phyloP scores from a whole-genome alignment of 2,888 invertebrate genomes.

The Sycophila texana region DNA sequence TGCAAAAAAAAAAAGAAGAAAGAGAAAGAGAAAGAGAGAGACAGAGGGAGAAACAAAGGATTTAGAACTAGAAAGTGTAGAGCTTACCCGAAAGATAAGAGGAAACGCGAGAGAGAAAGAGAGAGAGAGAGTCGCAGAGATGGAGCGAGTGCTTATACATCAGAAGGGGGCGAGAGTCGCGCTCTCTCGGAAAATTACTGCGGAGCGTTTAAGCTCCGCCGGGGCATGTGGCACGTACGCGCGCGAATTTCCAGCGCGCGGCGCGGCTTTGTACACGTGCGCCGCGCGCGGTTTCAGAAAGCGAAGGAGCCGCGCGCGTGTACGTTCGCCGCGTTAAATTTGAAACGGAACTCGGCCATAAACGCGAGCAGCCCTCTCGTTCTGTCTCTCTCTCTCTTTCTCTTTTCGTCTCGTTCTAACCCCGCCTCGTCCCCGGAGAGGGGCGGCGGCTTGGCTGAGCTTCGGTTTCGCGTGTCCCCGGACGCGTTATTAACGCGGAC shows the following conservation, averaged over 20 bases:
- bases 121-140: background rate
- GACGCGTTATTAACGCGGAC: no score
- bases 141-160: slow-evolving; percentile 12
- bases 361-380: slow-evolving; percentile 53
- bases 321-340: slow-evolving; percentile 60
- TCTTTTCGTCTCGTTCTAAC: background rate
- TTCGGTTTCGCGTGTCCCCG: slow-evolving; percentile 24
- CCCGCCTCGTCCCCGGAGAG: no score
- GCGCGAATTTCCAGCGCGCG: slow-evolving; percentile 44
- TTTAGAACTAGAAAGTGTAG: slow-evolving; percentile 50
- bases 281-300: slow-evolving; percentile 12
- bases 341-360: slow-evolving; percentile 63
- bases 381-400: slow-evolving; percentile 17
- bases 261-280: slow-evolving; percentile 33
- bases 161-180: slow-evolving; percentile 26
- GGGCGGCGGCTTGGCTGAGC: background rate
- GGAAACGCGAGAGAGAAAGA: slow-evolving; percentile 3
- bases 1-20: slow-evolving; percentile 24
- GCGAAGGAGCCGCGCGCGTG: background rate
- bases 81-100: slow-evolving; percentile 49
- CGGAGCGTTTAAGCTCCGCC: slow-evolving; percentile 44
- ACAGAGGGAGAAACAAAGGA: slow-evolving; percentile 33
- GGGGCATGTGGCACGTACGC: background rate
- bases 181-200: slow-evolving; percentile 47
- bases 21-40: slow-evolving; percentile 24